Evolutionary conservation across 2,888 invertebrate species (phyloP).

Genomic region (Dioctria rufipes): DNA sequence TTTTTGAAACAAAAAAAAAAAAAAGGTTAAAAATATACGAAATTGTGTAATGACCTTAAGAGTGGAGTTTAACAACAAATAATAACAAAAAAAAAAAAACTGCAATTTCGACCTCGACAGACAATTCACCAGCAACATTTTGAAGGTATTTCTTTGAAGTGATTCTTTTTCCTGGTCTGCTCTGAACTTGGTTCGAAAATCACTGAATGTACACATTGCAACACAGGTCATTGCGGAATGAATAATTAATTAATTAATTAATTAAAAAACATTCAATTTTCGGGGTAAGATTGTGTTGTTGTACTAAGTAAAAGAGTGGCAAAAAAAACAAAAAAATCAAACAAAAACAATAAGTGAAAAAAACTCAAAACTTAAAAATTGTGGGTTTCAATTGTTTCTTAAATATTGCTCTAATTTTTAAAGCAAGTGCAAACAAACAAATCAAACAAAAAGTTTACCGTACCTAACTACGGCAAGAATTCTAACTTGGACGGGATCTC

Average conservation of each 20-base stretch:
- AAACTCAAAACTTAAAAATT: constrained; percentile 2
- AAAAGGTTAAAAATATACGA: background rate
- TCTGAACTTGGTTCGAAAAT: background rate
- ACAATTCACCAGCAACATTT: background rate
- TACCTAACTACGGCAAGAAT: too few species aligned
- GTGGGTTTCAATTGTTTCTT: constrained; percentile 16
- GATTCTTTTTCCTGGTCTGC: constrained; percentile 10
- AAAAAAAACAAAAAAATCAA: constrained; percentile 6
- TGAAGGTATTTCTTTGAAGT: background rate
- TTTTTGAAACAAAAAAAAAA: background rate
- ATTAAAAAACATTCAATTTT: constrained; percentile 1
- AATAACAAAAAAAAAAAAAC: too few species aligned
- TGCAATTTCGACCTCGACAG: background rate
- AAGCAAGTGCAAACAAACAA: background rate
- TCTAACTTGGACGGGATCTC: too few species aligned
- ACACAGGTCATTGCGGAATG: background rate
- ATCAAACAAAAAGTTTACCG: too few species aligned
- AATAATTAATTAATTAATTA: constrained; percentile 20
- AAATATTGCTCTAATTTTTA: background rate
- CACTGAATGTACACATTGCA: background rate
- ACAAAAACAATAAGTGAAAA: constrained; percentile 15
- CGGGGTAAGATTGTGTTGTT: constrained; percentile 2
- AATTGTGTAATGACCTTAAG: too few species aligned
- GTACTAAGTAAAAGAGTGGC: background rate
- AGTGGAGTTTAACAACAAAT: too few species aligned